A percentile compares a stretch with the other conserved stretches of the same genome.
Conservation (phyloP, 2,888 invertebrate species). For the Atrina japonica region DNA sequence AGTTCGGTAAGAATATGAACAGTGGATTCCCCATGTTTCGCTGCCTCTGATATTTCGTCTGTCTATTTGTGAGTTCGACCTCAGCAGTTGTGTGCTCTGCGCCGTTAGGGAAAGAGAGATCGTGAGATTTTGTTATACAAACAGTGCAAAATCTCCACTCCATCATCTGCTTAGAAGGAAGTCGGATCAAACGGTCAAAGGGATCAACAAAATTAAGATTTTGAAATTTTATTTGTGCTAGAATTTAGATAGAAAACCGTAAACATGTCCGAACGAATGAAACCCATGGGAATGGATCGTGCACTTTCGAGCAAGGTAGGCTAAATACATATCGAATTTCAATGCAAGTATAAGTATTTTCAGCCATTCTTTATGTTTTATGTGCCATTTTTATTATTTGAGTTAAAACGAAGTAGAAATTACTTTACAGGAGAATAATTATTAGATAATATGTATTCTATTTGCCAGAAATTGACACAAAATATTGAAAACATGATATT, state of each 20-base stretch:
- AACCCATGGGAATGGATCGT: conserved; percentile 65
- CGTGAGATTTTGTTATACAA: conserved; percentile 6
- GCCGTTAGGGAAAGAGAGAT: conserved; percentile 6
- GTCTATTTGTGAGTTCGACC: conserved; percentile 15
- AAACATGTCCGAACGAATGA: conserved; percentile 58
- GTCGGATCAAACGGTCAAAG: conserved; percentile 9
- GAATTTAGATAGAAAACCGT: conserved; percentile 30
- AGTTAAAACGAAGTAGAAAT: no score
- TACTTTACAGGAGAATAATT: no score
- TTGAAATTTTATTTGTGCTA: conserved; percentile 13
- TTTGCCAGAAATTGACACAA: no score
- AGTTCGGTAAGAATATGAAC: conserved; percentile 8
- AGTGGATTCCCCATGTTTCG: conserved; percentile 2
- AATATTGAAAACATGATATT: no score
- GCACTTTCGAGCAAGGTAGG: conserved; percentile 65
- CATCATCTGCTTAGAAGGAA: conserved; percentile 23
- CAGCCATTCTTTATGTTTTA: no score
- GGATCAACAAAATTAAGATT: not conserved
- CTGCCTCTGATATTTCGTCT: conserved; percentile 20
- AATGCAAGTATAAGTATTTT: no score
- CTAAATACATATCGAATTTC: no score
- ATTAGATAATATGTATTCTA: no score
- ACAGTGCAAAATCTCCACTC: conserved; percentile 7
- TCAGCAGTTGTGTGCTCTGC: conserved; percentile 15
- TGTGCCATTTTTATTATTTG: not conserved